Evolutionary conservation across 2,797 vertebrate species (phyloP), one percentile per base, ranked within the genome.

Genomic region (Phoxinus dragarum): DNA sequence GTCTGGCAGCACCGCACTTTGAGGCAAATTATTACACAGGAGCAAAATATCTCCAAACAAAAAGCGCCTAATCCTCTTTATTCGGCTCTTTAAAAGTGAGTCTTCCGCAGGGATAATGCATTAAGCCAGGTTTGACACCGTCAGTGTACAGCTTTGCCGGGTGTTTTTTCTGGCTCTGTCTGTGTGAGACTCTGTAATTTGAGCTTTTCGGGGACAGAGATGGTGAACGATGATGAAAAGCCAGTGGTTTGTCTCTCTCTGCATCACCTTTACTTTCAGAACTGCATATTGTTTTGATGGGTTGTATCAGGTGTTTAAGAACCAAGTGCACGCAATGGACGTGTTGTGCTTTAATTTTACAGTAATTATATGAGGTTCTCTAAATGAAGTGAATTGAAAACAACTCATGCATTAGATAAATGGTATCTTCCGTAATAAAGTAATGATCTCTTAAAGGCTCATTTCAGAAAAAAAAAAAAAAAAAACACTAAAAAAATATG

Each of bases 201-300:
- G 3, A 54, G 47, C 61, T 84, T 77, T 84, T 42, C 61, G 44
- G 40, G 47, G 64, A 84, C 36, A 36, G 64, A 78, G 75, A 84
- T 71, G 27, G 36, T 36, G 75, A 78, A 61, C 75, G 68, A 59
- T 47, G 74, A 84, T n/a, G 47, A 84, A 59, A 84, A 78, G 71
- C 74, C 47, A 54, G 64, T 19, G 74, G 64, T 78, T 69, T 77
- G 17, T 27, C 64, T 84, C 47, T 17, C 64, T 78, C 75, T 56
- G 74, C n/a, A 59, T 68, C 74, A 69, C 36, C 74, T 69, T 77
- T 61, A 42, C 54, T 19, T 61, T 42, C 8, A 56, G n/a, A 56
- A 6, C 49, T 56, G 34, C 11, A 27, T 14, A 7, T 56, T 78
- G 19, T n/a, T 61, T 6, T 9, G 7, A 61, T 8, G 34, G 73